Conservation (phyloP, 2,797 vertebrate genomes). For the Ptychobarbus kaznakovi region DNA sequence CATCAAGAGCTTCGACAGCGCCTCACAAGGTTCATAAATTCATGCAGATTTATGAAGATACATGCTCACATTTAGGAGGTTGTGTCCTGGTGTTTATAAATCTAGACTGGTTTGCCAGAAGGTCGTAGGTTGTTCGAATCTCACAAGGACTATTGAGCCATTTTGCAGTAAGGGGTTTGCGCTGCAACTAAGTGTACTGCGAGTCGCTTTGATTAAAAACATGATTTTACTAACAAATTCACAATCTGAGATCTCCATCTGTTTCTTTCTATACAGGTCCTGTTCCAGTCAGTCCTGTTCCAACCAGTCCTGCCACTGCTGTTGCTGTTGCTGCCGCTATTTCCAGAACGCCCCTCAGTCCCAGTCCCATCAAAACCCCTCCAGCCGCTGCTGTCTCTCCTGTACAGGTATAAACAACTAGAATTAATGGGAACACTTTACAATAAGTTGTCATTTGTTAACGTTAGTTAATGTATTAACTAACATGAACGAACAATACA, state of each 20-base stretch:
- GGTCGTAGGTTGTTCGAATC: not conserved
- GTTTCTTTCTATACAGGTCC: conserved; percentile 31
- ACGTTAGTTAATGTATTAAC: not conserved
- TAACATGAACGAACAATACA: too few species aligned
- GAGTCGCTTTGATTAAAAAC: not conserved
- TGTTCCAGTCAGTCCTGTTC: conserved; percentile 39
- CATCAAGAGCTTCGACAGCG: conserved; percentile 90
- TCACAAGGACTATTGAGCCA: not conserved
- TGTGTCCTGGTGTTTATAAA: not conserved
- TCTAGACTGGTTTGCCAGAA: not conserved
- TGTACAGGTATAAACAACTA: conserved; percentile 79
- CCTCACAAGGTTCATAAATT: conserved; percentile 80
- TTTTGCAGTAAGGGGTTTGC: not conserved
- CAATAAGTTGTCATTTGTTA: not conserved
- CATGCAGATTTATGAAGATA: not conserved
- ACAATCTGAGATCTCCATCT: not conserved
- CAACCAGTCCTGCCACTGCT: conserved; percentile 26
- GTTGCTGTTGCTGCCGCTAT: conserved; percentile 73
- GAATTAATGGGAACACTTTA: not conserved
- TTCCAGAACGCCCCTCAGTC: conserved; percentile 84
- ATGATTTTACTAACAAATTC: not conserved
- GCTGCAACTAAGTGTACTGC: not conserved
- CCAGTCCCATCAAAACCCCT: conserved; percentile 86
- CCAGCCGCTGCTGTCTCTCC: conserved; percentile 87
- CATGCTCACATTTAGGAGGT: not conserved